Base-by-base conservation (phyloP, 2,888 invertebrate species). In the Eupithecia centaureata region DNA sequence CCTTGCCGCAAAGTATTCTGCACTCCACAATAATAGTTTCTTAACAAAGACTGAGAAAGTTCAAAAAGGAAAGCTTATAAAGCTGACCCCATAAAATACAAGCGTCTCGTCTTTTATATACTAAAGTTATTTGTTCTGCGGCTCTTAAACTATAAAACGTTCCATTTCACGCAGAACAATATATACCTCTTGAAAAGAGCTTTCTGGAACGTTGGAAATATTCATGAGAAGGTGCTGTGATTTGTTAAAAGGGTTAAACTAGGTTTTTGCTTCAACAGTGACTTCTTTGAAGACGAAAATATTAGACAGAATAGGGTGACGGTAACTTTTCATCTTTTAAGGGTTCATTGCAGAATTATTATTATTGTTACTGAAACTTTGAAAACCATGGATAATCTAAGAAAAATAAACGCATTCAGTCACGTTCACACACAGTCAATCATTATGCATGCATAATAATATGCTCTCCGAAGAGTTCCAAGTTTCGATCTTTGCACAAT, bases 191-290 rank as follows among this genome's bases (percentile, higher is more conserved):
- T 70, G 67, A 69, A 71, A 70, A 70, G 67, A 68, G 73, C 63
- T 70, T 61, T 67, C 56, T 51, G 62, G 70, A 63, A 70, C 61
- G 70, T 63, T 65, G 69, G 76, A 77, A 76, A 76, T 78, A 79
- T 77, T 79, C 76, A 77, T 76, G 73, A 67, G 61, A 51, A 33
- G 58, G 61, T 59, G 51, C 67, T 30, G 68, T 73, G 78, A 78
- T 76, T 76, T 75, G 77, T 73, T 68, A 57, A 67, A 63, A 47
- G 70, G 72, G 72, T 72, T 69, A 59, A 35, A 13, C 28, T 30
- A 30, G 28, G n/a, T 30, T 30, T 15, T 28, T 27, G 15, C 1
- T 2, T 8, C 15, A 15, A 15, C 13, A 2, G 52, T n/a, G 8
- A n/a, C 13, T 28, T 8, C 13, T 28, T 54, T 54, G 3, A 10